phyloP scores from a whole-genome alignment of 2,888 invertebrate genomes.

The Neoascia interrupta region DNA sequence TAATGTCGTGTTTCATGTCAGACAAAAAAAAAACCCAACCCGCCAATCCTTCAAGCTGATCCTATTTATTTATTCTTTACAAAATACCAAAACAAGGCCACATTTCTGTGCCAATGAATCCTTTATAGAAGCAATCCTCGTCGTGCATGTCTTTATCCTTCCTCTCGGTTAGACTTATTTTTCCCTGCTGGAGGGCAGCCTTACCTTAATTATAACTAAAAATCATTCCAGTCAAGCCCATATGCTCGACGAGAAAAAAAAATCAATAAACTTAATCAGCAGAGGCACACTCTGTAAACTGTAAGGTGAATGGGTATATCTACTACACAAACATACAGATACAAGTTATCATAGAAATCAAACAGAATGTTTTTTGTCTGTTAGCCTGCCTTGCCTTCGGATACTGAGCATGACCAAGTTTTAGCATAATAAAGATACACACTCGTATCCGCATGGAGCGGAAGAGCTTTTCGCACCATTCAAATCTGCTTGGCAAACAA shows the following conservation, averaged over 20 bases:
- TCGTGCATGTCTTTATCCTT: slow-evolving; percentile 33
- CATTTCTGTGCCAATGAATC: slow-evolving; percentile 62
- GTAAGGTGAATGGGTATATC: too few species aligned
- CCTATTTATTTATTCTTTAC: slow-evolving; percentile 38
- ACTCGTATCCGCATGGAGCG: slow-evolving; percentile 8
- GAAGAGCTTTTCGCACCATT: slow-evolving; percentile 63
- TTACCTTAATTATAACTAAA: slow-evolving; percentile 53
- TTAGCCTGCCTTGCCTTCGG: slow-evolving; percentile 11
- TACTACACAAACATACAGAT: slow-evolving; percentile 21
- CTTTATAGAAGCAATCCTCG: slow-evolving; percentile 22
- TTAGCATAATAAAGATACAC: slow-evolving; percentile 21
- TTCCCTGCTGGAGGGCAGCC: slow-evolving; percentile 25
- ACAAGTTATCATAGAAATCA: slow-evolving; percentile 34
- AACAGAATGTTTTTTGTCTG: slow-evolving; percentile 1
- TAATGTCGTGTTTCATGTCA: slow-evolving; percentile 5
- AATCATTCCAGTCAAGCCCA: slow-evolving; percentile 52
- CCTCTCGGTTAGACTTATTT: background rate
- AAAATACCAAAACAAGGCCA: slow-evolving; percentile 58
- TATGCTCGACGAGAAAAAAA: slow-evolving; percentile 38
- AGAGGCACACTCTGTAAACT: too few species aligned
- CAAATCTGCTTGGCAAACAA: slow-evolving; percentile 52
- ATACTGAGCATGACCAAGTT: slow-evolving; percentile 64
- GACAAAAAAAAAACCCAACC: slow-evolving; percentile 27
- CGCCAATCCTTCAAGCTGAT: slow-evolving; percentile 44
- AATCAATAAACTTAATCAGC: slow-evolving; percentile 63